Evolutionary conservation across 2,888 invertebrate genomes (phyloP), one percentile per base, ranked within the genome.

Genomic region (Plebejus anna): DNA sequence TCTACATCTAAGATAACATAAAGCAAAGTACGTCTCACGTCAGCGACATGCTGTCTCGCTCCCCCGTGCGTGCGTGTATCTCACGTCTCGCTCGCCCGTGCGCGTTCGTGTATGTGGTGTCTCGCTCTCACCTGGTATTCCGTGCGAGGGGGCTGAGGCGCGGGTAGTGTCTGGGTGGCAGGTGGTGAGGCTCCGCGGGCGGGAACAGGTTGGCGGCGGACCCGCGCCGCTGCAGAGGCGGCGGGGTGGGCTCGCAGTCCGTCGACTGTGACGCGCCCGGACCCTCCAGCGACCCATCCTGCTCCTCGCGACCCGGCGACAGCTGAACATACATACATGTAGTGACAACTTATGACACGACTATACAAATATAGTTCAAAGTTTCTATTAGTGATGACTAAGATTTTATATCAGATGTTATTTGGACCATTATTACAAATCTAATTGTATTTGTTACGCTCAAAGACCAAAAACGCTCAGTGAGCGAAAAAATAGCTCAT

Each of bases 171-270:
- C 95, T 88, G 80, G 94, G 94, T 78, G 94, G 90, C 80, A 94
- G 82, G 70, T 90, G 89, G 78, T 91, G 91, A 11, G 88, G 87
- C 78, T 85, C 90, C 78, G 96, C 96, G 78, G 97, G 97, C 88
- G 97, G 95, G 94, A 98, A 98, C 93, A 98, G 96, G 91, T 98
- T 98, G 83, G 96, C 97, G 84, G 96, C 97, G 78, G 98, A 98
- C 84, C 97, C 97, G n/a, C 94, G 85, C 82, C 98, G 95, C 90
- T 97, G 97, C 81, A 97, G 90, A 13, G 96, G 96, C 77, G 97
- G 97, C 75, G 98, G 98, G 82, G 98, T 98, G 9, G 98, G 98
- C 90, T 98, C 98, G 91, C 98, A 98, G 95, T 98, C 98, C 83
- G 97, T 97, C 76, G 97, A 97, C 92, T 98, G 98, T 75, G 97